Base-by-base conservation (phyloP, 2,888 invertebrate species). In the Sthenelais limicola region DNA sequence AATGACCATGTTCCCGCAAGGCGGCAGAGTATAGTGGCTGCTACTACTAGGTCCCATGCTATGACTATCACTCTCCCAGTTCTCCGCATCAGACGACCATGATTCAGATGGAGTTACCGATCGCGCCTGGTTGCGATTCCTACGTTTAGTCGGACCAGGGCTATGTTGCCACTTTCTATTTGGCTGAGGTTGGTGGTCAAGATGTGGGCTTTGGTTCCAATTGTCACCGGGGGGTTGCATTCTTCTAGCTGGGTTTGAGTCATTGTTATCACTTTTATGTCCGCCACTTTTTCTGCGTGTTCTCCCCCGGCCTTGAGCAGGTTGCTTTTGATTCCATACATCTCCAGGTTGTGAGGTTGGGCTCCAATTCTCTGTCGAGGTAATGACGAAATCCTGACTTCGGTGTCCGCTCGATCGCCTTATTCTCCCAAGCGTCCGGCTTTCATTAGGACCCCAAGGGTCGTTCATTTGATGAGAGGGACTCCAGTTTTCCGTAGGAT, bases 371-470 rank as follows among this genome's bases (percentile, higher is more conserved):
- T 5, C 24, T 9, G n/a, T 7, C n/a, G n/a, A n/a, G n/a, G n/a
- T n/a, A n/a, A n/a, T n/a, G 35, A 7, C 43, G 21, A 38, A 35
- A n/a, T 62, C 62, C 24, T 62, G 43, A 38, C 38, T 62, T 15
- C 35, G 62, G 3, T 2, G 18, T n/a, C 62, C 62, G 43, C 62
- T 62, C 12, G 62, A 21, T 7, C 62, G 35, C 5, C 62, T 12
- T n/a, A 62, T 62, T 1, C 62, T 35, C 21, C 62, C 62, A 21
- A 62, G 62, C 24, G 62, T 62, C 15, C 38, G n/a, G 18, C 62
- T 62, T 9, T 62, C 62, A 28, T 62, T 62, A 15, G 33, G 62
- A 21, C 62, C 62, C 62, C 62, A 62, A 7, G 62, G 62, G 4
- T 62, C 62, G 24, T 62, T 62, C 38, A 62, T 38, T 21, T 62